phyloP scores from a whole-genome alignment of 2,888 invertebrate genomes.

The Drosophila recens region DNA sequence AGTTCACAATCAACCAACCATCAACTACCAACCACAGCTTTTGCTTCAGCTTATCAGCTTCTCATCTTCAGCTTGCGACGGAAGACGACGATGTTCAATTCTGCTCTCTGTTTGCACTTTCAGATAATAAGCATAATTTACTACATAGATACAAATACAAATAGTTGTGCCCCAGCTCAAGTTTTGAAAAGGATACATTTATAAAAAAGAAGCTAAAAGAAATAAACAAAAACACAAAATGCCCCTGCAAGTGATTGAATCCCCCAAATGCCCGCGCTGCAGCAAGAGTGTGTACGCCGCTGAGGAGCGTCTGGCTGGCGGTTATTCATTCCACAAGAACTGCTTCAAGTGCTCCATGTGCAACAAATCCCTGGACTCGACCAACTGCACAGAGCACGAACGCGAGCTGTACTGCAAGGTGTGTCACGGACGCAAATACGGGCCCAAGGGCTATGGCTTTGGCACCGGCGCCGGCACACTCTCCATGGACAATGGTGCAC shows the following conservation, averaged over 20 bases:
- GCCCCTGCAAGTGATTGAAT: conserved; percentile 75
- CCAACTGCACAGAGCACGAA: conserved; percentile 74
- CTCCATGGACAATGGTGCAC: conserved; percentile 76
- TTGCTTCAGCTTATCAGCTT: conserved; percentile 32
- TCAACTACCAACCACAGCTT: conserved; percentile 30
- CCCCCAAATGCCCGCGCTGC: conserved; percentile 74
- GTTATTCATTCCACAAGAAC: conserved; percentile 77
- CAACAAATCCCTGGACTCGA: conserved; percentile 76
- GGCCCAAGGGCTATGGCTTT: conserved; percentile 72
- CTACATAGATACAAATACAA: conserved; percentile 54
- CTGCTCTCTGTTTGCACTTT: conserved; percentile 66
- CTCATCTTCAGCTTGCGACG: conserved; percentile 9
- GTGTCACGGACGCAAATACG: conserved; percentile 72
- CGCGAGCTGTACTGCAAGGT: conserved; percentile 74
- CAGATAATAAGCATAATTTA: conserved; percentile 76
- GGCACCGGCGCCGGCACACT: conserved; percentile 76
- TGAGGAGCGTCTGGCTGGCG: conserved; percentile 72
- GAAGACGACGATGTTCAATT: conserved; percentile 47
- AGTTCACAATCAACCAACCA: neutral
- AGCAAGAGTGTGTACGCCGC: conserved; percentile 75
- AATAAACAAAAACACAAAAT: conserved; percentile 34
- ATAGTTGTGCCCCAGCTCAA: conserved; percentile 40
- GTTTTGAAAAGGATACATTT: conserved; percentile 18
- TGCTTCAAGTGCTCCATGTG: conserved; percentile 79
- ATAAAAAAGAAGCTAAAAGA: neutral